phyloP scores from a whole-genome alignment of 2,888 invertebrate genomes.

The Syrphus vitripennis region DNA sequence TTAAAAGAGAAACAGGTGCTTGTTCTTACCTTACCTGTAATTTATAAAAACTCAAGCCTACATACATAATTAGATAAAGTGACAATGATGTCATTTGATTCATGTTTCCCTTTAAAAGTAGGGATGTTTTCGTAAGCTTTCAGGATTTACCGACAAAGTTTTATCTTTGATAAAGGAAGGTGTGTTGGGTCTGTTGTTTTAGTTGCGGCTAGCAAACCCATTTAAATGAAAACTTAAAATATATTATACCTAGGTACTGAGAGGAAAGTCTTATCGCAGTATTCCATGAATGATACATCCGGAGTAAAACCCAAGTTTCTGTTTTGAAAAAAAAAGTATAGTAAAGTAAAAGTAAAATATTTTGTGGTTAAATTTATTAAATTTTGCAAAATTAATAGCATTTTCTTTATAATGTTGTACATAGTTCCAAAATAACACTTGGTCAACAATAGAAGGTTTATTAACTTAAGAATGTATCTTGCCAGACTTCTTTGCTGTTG shows the following conservation, averaged over 20 bases:
- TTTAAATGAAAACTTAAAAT: neutral
- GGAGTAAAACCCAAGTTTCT: neutral
- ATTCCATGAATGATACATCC: neutral
- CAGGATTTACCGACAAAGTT: neutral
- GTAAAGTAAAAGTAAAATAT: too few species aligned
- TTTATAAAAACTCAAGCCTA: neutral
- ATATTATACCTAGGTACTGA: neutral
- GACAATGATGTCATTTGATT: conserved; percentile 66
- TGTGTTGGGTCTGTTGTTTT: conserved; percentile 5
- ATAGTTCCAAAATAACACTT: neutral
- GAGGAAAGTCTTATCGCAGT: neutral
- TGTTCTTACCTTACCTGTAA: neutral
- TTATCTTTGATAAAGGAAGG: conserved; percentile 5
- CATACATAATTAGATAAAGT: neutral
- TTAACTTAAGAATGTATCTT: too few species aligned
- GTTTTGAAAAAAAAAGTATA: too few species aligned
- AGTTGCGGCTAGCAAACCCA: neutral
- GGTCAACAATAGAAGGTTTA: neutral
- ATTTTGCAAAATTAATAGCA: too few species aligned
- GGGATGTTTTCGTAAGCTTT: neutral
- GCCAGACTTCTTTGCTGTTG: neutral
- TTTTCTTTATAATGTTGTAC: too few species aligned
- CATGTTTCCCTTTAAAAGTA: conserved; percentile 1
- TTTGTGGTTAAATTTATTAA: too few species aligned
- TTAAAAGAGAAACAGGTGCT: neutral